Conservation (phyloP, 2,113 vertebrate genomes). For the Hucho hucho region DNA sequence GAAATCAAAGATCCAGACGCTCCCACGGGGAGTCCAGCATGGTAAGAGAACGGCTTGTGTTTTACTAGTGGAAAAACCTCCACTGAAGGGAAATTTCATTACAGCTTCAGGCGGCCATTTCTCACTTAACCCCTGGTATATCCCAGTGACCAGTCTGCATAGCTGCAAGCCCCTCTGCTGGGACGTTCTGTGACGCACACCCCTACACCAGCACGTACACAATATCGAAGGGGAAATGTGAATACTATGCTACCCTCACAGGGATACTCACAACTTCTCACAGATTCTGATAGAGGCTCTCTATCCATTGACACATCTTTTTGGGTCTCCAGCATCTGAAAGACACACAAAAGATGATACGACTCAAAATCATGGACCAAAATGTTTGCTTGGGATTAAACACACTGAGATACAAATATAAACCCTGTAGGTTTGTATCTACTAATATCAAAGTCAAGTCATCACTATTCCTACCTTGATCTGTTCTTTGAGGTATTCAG, state of each 20-base stretch:
- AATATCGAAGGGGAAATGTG: too few species aligned
- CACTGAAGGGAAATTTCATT: conserved; percentile 44
- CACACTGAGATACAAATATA: neutral
- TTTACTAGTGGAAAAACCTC: conserved; percentile 54
- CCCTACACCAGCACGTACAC: conserved; percentile 8
- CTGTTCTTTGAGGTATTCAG: conserved; percentile 90
- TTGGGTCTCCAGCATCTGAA: conserved; percentile 85
- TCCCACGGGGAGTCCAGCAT: conserved; percentile 36
- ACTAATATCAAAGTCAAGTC: neutral
- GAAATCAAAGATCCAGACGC: conserved; percentile 54
- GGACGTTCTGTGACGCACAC: neutral
- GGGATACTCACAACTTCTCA: conserved; percentile 77
- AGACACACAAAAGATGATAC: conserved; percentile 17
- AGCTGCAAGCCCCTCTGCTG: conserved; percentile 7
- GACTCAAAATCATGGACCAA: neutral
- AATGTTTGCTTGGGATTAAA: rapidly evolving
- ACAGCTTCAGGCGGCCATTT: conserved; percentile 10
- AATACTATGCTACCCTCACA: too few species aligned
- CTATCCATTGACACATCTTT: conserved; percentile 80
- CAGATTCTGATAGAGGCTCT: conserved; percentile 81
- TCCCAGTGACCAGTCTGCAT: conserved; percentile 7
- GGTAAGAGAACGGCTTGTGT: conserved; percentile 55
- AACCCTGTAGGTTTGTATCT: too few species aligned
- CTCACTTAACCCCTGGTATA: conserved; percentile 18
- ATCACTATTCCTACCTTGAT: conserved; percentile 76